Evolutionary conservation across 2,797 vertebrate species (phyloP), one percentile per base, ranked within the genome.

Genomic region (Eremophila alpestris): DNA sequence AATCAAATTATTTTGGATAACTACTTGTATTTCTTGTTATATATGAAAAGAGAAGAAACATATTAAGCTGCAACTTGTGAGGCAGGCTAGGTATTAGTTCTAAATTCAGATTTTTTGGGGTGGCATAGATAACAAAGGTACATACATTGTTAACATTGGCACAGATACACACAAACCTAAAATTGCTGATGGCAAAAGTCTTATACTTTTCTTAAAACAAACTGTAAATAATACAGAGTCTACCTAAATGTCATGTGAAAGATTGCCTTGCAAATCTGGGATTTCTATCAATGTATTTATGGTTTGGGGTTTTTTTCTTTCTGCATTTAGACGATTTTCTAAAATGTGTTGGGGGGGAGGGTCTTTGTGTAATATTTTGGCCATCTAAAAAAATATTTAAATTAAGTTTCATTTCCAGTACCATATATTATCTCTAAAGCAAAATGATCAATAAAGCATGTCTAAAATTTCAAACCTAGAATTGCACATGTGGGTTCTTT

Each of bases 1-100:
- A 95, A 91, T 71, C 16, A 89, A 92, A 60, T 94, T 83, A 68
- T 58, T 87, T 87, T 89, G 19, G 20, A 77, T 58, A 13, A 7
- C 7, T 59, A 43, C 36, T 89, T 93, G 24, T 73, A 54, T 80
- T 93, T 76, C 63, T 89, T 63, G 16, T 40, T 49, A 29, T 23
- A 8, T 27, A 29, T 46, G 14, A 87, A 82, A 78, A 79, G 7
- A 60, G 34, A 38, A 87, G 49, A 76, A 81, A 40, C 23, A 15
- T 22, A 70, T 34, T 43, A 54, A n/a, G 13, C 5, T 67, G 30
- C 24, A 89, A 22, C 3, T 73, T 76, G 32, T 71, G 40, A 91
- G 9, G 26, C 40, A 78, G 38, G 10, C n/a, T 45, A 69, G 30
- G 20, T 76, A 84, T 60, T 48, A 29, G 8, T 41, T 76, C 24